Conservation (phyloP, 2,797 vertebrate genomes). For the Hippopotamyrus pictus region DNA sequence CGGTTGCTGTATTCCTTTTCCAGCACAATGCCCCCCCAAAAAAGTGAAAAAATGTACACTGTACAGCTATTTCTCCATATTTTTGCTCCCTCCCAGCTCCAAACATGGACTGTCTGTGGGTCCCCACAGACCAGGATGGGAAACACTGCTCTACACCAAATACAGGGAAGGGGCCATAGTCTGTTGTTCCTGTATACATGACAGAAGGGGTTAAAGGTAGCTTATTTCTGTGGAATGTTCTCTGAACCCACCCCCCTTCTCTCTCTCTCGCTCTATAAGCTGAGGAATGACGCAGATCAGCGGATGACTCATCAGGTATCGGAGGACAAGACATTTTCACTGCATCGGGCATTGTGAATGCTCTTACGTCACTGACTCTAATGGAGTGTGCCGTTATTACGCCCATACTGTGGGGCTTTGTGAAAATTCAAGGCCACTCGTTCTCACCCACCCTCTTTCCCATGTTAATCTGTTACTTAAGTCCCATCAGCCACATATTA, state of each 20-base stretch:
- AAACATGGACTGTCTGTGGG: neutral
- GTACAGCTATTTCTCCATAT: neutral
- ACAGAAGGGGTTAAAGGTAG: neutral
- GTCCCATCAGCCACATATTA: neutral
- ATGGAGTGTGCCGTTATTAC: conserved; percentile 20
- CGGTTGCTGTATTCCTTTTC: neutral
- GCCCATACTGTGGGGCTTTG: neutral
- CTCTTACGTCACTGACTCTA: conserved; percentile 34
- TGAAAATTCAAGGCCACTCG: neutral
- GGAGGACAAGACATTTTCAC: conserved; percentile 35
- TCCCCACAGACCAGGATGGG: neutral
- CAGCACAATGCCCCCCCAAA: neutral
- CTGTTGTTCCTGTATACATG: neutral
- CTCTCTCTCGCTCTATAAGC: neutral
- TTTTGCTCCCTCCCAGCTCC: neutral
- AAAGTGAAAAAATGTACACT: neutral
- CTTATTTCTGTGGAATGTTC: neutral
- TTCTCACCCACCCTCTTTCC: neutral
- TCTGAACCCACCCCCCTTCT: neutral
- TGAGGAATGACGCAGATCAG: conserved; percentile 29
- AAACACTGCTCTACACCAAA: neutral
- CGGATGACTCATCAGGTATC: conserved; percentile 43
- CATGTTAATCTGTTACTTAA: neutral
- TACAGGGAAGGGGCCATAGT: neutral
- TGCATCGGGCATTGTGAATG: conserved; percentile 22